A percentile compares a stretch with the other conserved stretches of the same genome.
These are phyloP conservation scores for Pseudopleuronectes americanus DNA, from an alignment of 2,797 vertebrate species.

Conservation along the genomic window DNA sequence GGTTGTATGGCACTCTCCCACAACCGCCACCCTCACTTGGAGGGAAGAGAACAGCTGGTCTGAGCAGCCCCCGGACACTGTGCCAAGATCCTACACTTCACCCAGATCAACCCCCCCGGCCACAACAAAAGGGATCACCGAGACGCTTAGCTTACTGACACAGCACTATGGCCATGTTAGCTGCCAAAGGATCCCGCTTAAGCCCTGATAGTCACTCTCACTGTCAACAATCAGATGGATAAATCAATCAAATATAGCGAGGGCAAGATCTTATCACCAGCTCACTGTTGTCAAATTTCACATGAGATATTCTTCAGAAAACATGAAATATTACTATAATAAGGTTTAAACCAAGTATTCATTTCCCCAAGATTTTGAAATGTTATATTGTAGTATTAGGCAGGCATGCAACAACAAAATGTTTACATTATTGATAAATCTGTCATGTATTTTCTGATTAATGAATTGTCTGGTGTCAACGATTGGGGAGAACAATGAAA, in stretches of 20 bases:
- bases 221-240: slow-evolving; percentile 59
- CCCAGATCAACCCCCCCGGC: slow-evolving; percentile 65
- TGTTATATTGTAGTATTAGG: background rate
- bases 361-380: background rate
- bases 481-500: background rate
- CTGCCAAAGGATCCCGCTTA: slow-evolving; percentile 71
- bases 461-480: background rate
- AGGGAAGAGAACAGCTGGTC: slow-evolving; percentile 59
- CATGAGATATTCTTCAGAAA: background rate
- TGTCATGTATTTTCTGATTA: background rate
- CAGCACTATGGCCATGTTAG: slow-evolving; percentile 38
- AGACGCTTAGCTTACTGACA: slow-evolving; percentile 62
- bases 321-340: background rate
- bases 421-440: background rate
- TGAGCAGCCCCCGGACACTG: slow-evolving; percentile 10
- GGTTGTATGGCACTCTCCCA: slow-evolving; percentile 40
- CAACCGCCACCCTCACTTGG: background rate
- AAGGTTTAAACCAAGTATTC: background rate
- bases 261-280: slow-evolving; percentile 36
- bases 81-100: slow-evolving; percentile 63
- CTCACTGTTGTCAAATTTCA: background rate
- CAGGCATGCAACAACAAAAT: background rate
- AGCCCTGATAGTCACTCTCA: slow-evolving; percentile 56
- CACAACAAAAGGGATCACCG: slow-evolving; percentile 71
- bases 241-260: slow-evolving; percentile 70